Base-by-base conservation (phyloP, 2,113 vertebrate genomes). In the Perca fluviatilis region DNA sequence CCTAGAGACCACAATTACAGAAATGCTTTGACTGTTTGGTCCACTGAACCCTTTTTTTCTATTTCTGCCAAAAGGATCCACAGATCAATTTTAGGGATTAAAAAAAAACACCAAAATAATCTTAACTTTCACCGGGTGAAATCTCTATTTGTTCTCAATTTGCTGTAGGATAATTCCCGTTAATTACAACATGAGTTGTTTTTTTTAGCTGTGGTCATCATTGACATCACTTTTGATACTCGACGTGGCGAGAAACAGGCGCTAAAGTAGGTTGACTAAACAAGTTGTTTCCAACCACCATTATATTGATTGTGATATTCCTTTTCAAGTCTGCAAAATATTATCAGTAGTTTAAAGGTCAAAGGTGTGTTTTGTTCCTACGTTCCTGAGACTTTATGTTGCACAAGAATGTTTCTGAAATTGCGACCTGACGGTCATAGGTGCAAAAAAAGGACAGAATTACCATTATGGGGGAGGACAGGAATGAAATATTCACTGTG, bases 1-100 rank as follows among this genome's bases (percentile, higher is more conserved):
- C 51, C 66, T 47, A 51, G 25, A 36, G 54, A 50, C 46, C 66
- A 70, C 71, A 81, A 76, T 77, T 53, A 83, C 50, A 80, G 56
- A 74, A 60, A 27, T 61, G 40, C 73, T 81, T 54, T 74, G 68
- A 74, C 71, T 60, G 19, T 66, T 66, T 57, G 25, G 43, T 36
- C 46, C 23, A 64, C 15, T 56, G 25, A 25, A 73, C 11, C 27
- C n/a, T 23, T 14, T 27, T 33, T 36, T 63, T 36, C 23, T 68
- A 6, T 36, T 54, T 46, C n/a, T 30, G 14, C 43, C 27, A 36
- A 49, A 51, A 60, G 21, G 30, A 50, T 49, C n/a, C 19, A 51
- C 9, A 14, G 15, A 36, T 60, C n/a, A n/a, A 19, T 57, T 49
- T 56, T 25, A 18, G 21, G 11, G 14, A 49, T 21, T 21, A 21